Evolutionary conservation across 2,113 vertebrate species (phyloP).

Genomic region (Trichomycterus rosablanca): DNA sequence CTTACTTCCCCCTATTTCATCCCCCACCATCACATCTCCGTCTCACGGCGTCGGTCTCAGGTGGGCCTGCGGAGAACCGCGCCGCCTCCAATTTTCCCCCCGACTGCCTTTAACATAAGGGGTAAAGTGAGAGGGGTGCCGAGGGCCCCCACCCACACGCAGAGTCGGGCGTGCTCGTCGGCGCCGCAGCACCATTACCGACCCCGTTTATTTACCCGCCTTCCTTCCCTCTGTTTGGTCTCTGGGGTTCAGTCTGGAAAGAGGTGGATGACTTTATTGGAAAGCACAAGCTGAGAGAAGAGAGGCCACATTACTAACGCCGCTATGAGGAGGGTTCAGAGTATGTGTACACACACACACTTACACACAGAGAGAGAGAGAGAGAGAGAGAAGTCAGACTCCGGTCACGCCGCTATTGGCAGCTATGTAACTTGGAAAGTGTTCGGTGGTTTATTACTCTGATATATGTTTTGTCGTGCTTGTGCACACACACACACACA

Average conservation of each 20-base stretch:
- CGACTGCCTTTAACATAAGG: slow-evolving; percentile 77
- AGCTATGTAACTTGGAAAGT: slow-evolving; percentile 37
- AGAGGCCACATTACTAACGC: slow-evolving; percentile 9
- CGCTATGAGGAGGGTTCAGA: slow-evolving; percentile 10
- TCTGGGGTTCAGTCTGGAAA: slow-evolving; percentile 24
- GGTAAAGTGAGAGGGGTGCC: slow-evolving; percentile 65
- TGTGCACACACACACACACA: slow-evolving; percentile 13
- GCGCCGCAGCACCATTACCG: slow-evolving; percentile 32
- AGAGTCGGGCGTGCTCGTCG: slow-evolving; percentile 35
- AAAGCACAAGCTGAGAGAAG: slow-evolving; percentile 17
- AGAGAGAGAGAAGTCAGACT: slow-evolving; percentile 5
- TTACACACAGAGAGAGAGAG: slow-evolving; percentile 8
- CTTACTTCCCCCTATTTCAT: slow-evolving; percentile 16
- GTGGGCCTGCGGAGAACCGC: slow-evolving; percentile 63
- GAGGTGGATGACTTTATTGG: slow-evolving; percentile 36
- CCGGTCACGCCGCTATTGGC: slow-evolving; percentile 22
- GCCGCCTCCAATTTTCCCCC: slow-evolving; percentile 71
- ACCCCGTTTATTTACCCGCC: slow-evolving; percentile 41
- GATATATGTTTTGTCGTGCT: slow-evolving; percentile 39
- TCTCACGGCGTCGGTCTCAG: slow-evolving; percentile 62
- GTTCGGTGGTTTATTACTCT: slow-evolving; percentile 37
- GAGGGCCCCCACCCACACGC: slow-evolving; percentile 31
- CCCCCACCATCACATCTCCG: too few relatives aligned
- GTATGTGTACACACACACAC: slow-evolving; percentile 22
- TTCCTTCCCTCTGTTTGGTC: slow-evolving; percentile 41